These are phyloP conservation scores for Agriotes lineatus DNA, from an alignment of 2,888 invertebrate genomes.

Conservation along the genomic window DNA sequence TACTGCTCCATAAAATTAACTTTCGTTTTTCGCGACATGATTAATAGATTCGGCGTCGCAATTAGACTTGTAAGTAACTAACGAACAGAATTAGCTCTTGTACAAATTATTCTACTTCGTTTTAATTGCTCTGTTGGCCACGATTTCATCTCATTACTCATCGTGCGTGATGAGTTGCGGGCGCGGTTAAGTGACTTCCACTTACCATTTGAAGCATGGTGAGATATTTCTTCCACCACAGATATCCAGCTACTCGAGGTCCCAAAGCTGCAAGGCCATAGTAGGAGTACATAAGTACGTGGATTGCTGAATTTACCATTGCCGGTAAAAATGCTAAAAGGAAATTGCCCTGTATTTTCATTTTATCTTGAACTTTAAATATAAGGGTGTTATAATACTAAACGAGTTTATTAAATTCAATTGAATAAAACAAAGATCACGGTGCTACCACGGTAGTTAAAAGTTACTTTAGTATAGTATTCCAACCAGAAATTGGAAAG, in stretches of 20 bases:
- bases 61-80: no score
- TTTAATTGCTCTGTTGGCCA: not conserved
- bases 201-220: conserved; percentile 91
- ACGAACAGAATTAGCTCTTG: not conserved
- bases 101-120: not conserved
- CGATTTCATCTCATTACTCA: not conserved
- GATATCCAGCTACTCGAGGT: conserved; percentile 80
- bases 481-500: no score
- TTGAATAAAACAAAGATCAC: no score
- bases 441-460: no score
- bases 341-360: no score
- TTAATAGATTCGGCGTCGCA: not conserved
- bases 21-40: no score
- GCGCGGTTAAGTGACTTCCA: not conserved
- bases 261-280: conserved; percentile 92
- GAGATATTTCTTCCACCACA: conserved; percentile 98
- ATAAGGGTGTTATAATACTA: no score
- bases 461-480: no score
- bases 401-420: no score
- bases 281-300: conserved; percentile 95
- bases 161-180: not conserved
- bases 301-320: conserved; percentile 92
- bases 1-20: not conserved
- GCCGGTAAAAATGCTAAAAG: conserved; percentile 84
- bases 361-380: no score